Evolutionary conservation across 2,113 vertebrate species (phyloP).

Genomic region (Furnarius figulus): DNA sequence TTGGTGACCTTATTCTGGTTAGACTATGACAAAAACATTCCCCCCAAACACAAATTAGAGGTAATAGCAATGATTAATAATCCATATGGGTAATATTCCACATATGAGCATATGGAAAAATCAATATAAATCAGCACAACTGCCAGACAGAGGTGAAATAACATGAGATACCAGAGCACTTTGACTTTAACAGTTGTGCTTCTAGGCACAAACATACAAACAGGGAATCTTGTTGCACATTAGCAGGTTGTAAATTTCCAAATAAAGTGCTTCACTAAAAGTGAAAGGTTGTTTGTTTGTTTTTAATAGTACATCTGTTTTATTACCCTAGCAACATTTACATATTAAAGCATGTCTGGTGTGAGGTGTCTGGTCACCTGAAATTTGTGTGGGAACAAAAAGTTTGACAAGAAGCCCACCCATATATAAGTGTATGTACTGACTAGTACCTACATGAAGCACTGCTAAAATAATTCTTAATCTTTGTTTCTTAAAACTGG

Average conservation of each 20-base stretch:
- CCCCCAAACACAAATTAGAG: neutral
- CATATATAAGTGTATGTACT: neutral
- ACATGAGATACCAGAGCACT: neutral
- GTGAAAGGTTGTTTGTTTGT: conserved; percentile 31
- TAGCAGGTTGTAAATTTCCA: conserved; percentile 51
- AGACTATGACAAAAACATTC: neutral
- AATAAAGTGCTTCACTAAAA: conserved; percentile 43
- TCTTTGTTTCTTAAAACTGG: neutral
- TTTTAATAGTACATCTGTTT: conserved; percentile 57
- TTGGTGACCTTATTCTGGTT: neutral
- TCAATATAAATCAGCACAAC: rapidly evolving
- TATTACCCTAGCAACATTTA: conserved; percentile 41
- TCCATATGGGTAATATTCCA: neutral
- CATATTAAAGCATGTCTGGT: conserved; percentile 22
- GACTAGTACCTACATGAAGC: neutral
- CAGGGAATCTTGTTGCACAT: conserved; percentile 43
- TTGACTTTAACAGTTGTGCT: conserved; percentile 8
- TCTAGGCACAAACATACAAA: conserved; percentile 39
- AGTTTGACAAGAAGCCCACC: neutral
- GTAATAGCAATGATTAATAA: conserved; percentile 23
- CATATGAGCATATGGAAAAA: conserved; percentile 6
- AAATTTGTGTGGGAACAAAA: neutral
- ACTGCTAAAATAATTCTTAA: neutral
- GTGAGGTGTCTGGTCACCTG: conserved; percentile 22
- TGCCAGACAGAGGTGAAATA: neutral